These are phyloP conservation scores for Heterochromis multidens DNA, from an alignment of 2,113 vertebrate genomes.

Conservation along the genomic window DNA sequence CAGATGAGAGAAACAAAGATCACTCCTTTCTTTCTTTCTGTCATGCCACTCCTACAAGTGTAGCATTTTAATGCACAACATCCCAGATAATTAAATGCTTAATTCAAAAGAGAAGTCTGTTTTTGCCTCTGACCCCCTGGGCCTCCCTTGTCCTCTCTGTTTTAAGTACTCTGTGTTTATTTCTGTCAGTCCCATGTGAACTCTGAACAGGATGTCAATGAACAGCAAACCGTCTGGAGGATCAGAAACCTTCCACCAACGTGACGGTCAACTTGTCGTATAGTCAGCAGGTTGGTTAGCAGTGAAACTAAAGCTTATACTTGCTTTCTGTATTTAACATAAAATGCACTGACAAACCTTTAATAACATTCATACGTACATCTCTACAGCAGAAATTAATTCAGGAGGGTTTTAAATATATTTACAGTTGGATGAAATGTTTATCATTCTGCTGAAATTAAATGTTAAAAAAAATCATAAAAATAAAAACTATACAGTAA, in stretches of 20 bases:
- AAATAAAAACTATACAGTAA: conserved; percentile 61
- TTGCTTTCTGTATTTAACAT: not conserved
- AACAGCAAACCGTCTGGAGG: conserved; percentile 29
- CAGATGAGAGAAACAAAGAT: not conserved
- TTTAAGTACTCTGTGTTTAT: not conserved
- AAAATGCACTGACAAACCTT: conserved; percentile 8
- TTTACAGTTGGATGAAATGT: conserved; percentile 51
- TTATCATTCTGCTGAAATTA: not conserved
- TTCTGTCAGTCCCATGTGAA: not conserved
- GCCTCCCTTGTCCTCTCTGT: not conserved
- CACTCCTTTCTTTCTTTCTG: not conserved
- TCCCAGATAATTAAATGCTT: not conserved
- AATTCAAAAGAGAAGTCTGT: not conserved
- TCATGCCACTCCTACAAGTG: not conserved
- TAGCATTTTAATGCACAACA: not conserved
- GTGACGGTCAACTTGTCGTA: not conserved
- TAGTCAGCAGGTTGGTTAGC: not conserved
- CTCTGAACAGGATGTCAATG: not conserved
- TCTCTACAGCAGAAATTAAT: conserved; percentile 29
- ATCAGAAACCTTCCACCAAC: not conserved
- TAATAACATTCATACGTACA: conserved; percentile 47
- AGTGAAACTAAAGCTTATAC: conserved; percentile 13
- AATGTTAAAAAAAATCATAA: conserved; percentile 10
- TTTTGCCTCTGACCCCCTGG: not conserved
- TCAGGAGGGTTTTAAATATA: conserved; percentile 49